Conservation (phyloP, 37 sponge, comb jelly and placozoan species). For the Ephydatia muelleri region DNA sequence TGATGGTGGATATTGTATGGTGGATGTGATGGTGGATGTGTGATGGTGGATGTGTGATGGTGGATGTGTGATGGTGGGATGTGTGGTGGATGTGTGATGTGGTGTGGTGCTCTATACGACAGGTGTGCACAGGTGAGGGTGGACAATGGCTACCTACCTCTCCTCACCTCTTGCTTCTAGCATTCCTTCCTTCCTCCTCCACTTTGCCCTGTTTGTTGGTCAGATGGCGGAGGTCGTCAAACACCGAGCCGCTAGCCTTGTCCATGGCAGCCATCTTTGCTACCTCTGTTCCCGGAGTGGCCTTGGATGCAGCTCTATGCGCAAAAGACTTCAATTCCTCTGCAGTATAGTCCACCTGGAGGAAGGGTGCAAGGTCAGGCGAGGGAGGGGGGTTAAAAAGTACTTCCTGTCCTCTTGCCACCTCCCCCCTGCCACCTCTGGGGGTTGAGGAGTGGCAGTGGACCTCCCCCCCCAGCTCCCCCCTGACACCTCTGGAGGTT, state of each 20-base stretch:
- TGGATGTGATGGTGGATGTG: too few species aligned
- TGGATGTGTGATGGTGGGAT: too few species aligned
- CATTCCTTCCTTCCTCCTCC: conserved; percentile 15
- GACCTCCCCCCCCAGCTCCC: too few species aligned
- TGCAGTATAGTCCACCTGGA: conserved; percentile 50
- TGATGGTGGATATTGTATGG: too few species aligned
- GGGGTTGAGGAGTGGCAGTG: too few species aligned
- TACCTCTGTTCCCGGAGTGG: not conserved
- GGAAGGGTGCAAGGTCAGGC: not conserved
- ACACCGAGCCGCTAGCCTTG: not conserved
- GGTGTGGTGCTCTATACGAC: too few species aligned
- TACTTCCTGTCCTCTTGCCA: too few species aligned
- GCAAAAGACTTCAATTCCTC: conserved; percentile 55
- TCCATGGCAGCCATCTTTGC: conserved; percentile 20
- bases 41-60: too few species aligned
- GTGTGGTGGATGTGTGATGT: too few species aligned
- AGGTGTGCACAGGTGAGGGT: too few species aligned
- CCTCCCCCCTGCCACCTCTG: too few species aligned
- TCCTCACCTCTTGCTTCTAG: conserved; percentile 40
- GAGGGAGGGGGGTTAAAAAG: not conserved
- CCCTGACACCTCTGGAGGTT: too few species aligned
- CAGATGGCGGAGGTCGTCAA: not conserved
- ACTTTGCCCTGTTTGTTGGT: not conserved
- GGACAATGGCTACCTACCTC: conserved; percentile 1
- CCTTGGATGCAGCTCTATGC: conserved; percentile 18